Evolutionary conservation across 1,140 invertebrate species (phyloP), one percentile per base, ranked within the genome.

Genomic region (Caenorhabditis latens): DNA sequence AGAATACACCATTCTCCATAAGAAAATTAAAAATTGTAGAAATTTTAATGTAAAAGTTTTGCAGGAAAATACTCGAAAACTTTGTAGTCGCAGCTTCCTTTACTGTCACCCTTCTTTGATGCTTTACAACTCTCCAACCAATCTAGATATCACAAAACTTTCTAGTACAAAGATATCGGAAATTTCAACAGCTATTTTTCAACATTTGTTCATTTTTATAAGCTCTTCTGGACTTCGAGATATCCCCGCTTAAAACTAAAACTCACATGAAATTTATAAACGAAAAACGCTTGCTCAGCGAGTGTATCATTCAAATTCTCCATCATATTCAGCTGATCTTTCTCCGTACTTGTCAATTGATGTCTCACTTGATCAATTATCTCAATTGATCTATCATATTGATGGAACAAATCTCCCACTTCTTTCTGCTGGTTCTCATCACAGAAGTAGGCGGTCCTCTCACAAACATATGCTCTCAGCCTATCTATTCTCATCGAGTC

Each of bases 241-340:
- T 32, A 32, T 32, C 32, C 32, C 32, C 32, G 32, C 32, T 24
- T 6, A 32, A 46, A 57, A 53, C 21, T 53, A 42, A 40, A 32
- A 83, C 58, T 58, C 24, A 61, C 58, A 84, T 61, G 53, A 61
- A 85, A 58, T 58, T 61, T 65, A 50, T 85, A 65, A 11, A 75
- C 53, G 24, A 55, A 86, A 43, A 86, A 86, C 4, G 48, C 16
- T 21, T 75, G 85, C 40, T 86, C 85, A 8, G 67, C 63, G 1
- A 75, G 43, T 5, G 85, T 86, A 48, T 86, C 85, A 61, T 86
- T 86, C 67, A 86, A 86, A 55, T 86, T 86, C 50, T 67, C 46
- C 67, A 67, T 57, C 85, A 82, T 86, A 86, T 86, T 86, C 32
- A 86, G 9, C 5, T 65, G 61, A 48, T 86, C 85, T 57, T 79